A percentile compares a stretch with the other conserved stretches of the same genome.
These are phyloP conservation scores for Percopsis omiscomaycus DNA, from an alignment of 2,797 vertebrate species.

Conservation along the genomic window DNA sequence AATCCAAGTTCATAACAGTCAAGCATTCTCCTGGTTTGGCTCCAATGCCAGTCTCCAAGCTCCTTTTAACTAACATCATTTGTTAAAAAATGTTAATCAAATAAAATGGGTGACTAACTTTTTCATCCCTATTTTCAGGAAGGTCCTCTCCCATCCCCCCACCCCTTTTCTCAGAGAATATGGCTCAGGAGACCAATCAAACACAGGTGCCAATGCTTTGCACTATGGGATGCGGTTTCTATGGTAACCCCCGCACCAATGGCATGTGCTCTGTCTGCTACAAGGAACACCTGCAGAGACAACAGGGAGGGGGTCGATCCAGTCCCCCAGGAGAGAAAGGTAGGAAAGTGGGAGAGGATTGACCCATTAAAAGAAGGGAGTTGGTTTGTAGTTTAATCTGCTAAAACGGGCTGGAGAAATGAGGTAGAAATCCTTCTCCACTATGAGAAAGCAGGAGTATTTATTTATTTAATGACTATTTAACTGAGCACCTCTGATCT, in stretches of 20 bases:
- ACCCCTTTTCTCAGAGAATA: conserved; percentile 70
- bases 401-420: conserved; percentile 55
- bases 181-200: conserved; percentile 93
- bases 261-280: conserved; percentile 94
- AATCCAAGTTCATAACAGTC: conserved; percentile 8
- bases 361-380: conserved; percentile 17
- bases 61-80: conserved; percentile 45
- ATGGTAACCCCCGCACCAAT: conserved; percentile 89
- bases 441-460: conserved; percentile 42
- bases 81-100: not conserved
- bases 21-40: conserved; percentile 12
- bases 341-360: conserved; percentile 46
- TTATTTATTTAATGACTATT: no score
- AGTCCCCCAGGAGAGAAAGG: conserved; percentile 86
- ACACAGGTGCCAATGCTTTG: conserved; percentile 91
- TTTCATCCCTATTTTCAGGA: conserved; percentile 70
- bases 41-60: conserved; percentile 50
- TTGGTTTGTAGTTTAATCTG: conserved; percentile 16
- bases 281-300: conserved; percentile 90
- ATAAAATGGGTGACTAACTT: conserved; percentile 49
- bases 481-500: conserved; percentile 12
- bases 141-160: conserved; percentile 75
- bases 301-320: conserved; percentile 86
- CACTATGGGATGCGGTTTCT: conserved; percentile 89
- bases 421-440: conserved; percentile 37